Conservation (phyloP, 30 jellyfish, hydroid and myxozoan species). For the Haliclystus octoradiatus region DNA sequence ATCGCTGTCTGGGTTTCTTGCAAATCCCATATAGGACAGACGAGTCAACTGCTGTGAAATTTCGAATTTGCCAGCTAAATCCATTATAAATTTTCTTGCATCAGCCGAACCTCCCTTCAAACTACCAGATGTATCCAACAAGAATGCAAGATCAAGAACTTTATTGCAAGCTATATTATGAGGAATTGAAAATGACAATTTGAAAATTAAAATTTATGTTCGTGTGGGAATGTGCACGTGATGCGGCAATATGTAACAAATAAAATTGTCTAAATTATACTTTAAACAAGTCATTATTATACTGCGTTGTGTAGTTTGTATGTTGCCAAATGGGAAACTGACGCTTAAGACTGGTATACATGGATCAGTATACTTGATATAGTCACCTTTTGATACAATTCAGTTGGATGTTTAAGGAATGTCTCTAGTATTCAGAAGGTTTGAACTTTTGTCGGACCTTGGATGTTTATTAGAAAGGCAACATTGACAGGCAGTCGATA, state of each 20-base stretch:
- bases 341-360: too few relatives aligned
- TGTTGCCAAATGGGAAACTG: too few relatives aligned
- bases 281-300: too few relatives aligned
- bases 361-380: too few relatives aligned
- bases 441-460: too few relatives aligned
- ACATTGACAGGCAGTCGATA: too few relatives aligned
- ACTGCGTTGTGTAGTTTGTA: too few relatives aligned
- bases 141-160: slow-evolving; percentile 63
- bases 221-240: not conserved
- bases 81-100: slow-evolving; percentile 55
- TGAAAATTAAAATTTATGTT: not conserved
- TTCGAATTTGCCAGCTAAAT: slow-evolving; percentile 40
- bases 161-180: slow-evolving; percentile 41
- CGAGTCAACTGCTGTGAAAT: slow-evolving; percentile 45
- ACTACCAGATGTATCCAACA: slow-evolving; percentile 62
- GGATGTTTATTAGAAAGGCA: too few relatives aligned
- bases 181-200: not conserved
- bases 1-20: slow-evolving; percentile 36
- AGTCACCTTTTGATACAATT: too few relatives aligned
- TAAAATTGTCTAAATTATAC: too few relatives aligned
- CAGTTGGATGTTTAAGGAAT: too few relatives aligned
- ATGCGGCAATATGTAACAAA: not conserved
- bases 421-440: too few relatives aligned
- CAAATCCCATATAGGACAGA: slow-evolving; percentile 41
- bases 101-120: slow-evolving; percentile 15